Percentiles rank a stretch among this genome's conserved stretches.
These are phyloP conservation scores for Nymphalis urticae DNA, from an alignment of 2,888 invertebrate genomes.

Conservation along the genomic window DNA sequence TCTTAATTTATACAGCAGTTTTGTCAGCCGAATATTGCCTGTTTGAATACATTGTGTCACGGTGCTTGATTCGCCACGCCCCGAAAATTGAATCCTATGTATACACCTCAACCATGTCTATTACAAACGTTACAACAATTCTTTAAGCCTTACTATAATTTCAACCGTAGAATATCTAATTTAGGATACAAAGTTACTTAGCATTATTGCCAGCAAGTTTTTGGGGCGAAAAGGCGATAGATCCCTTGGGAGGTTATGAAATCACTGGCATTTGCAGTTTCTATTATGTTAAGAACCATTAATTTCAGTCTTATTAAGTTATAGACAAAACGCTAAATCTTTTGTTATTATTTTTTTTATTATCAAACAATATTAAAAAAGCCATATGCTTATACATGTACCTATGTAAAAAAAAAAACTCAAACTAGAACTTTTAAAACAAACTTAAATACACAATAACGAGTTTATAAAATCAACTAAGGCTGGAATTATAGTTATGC, in stretches of 20 bases:
- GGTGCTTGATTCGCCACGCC: constrained; percentile 81
- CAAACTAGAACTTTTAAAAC: neutral
- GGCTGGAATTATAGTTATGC: no score
- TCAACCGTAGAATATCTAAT: constrained; percentile 18
- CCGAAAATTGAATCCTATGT: constrained; percentile 79
- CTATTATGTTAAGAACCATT: constrained; percentile 82
- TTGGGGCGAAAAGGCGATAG: constrained; percentile 77
- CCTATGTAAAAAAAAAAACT: neutral
- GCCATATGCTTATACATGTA: neutral
- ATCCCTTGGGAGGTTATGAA: constrained; percentile 83
- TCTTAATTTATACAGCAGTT: constrained; percentile 75
- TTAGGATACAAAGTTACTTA: constrained; percentile 48
- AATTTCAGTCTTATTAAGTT: constrained; percentile 79
- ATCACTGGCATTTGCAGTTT: constrained; percentile 86
- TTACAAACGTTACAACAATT: constrained; percentile 55
- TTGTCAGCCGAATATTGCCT: constrained; percentile 73
- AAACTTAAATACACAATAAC: neutral
- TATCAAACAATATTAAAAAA: neutral
- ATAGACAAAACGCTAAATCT: constrained; percentile 68
- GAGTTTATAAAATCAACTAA: neutral
- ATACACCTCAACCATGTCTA: constrained; percentile 68
- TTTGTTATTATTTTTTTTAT: constrained; percentile 27
- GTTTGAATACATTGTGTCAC: constrained; percentile 80
- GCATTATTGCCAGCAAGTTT: constrained; percentile 49
- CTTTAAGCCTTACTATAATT: constrained; percentile 13